Base-by-base conservation (phyloP, 2,888 invertebrate genomes). In the Steinernema scapterisci region DNA sequence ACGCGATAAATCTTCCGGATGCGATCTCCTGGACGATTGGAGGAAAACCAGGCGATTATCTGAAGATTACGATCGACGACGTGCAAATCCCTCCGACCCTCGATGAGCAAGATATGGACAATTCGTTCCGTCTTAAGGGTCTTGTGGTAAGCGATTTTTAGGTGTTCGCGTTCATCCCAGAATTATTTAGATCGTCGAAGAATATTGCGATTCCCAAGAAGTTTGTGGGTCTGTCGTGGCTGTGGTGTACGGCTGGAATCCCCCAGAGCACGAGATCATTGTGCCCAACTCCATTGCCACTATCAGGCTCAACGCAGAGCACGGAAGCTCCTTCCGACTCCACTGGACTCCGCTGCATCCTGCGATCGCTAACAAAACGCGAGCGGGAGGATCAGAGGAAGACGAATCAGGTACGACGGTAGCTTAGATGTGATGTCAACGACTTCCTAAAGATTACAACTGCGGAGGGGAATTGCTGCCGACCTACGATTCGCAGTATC, bases 401-500 rank as follows among this genome's bases (percentile, higher is more conserved):
- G 48, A 63, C 38, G 27, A n/a, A 6, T 63, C 63, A 9, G 63
- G 63, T 63, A 63, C 16, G 31, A 31, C 1, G 31, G 1, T 11
- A 21, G 21, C 21, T 25, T 19, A 11, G n/a, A 7, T 13, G 73
- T 5, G n/a, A 44, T 23, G 3, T 13, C 5, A 25, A 54, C 3
- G 23, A 25, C 5, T 13, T 54, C 13, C 23, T 74, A 1, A 19
- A 52, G 63, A 72, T 1, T 81, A 75, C 38, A 78, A 75, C 48
- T 85, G 85, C 71, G 85, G 85, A 9, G 81, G 79, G 3, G 73
- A 78, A 11, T 72, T 85, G n/a, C 27, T 13, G 7, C 77, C 84
- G 6, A 75, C 80, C 3, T 84, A 76, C 74, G 80, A 80, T 16
- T 79, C 81, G 76, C 76, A 84, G 23, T 75, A 51, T 21, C 54